Evolutionary conservation across 2,113 vertebrate species (phyloP), one percentile per base, ranked within the genome.

Genomic region (Gracilinanus agilis): DNA sequence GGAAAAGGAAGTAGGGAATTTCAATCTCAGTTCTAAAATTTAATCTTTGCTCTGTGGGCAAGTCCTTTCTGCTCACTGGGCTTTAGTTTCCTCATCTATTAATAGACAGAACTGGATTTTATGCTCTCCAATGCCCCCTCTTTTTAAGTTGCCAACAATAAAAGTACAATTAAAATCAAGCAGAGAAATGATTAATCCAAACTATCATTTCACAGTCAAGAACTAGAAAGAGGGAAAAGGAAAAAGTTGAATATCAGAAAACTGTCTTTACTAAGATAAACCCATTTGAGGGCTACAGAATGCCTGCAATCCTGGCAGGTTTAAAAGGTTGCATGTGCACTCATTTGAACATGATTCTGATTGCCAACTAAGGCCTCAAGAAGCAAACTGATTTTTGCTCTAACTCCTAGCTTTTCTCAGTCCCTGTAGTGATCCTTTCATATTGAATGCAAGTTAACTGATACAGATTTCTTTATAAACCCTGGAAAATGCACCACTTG

Each of bases 401-500:
- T 24, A 94, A 91, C 55, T 7, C 19, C n/a, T 44, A 90, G 44
- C 54, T 91, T 58, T 44, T 29, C 54, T 49, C 55, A 9, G 34
- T 34, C n/a, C 89, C 95, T 61, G 23, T 9, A 58, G 93, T 13
- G 56, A 40, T 91, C 29, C 94, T 90, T 95, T 96, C 88, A 92
- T 49, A 29, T 44, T 91, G 34, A 49, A 89, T 95, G 83, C 94
- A 92, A 88, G 90, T 92, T 91, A 92, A 93, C 67, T 44, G 90
- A 67, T 90, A 24, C 90, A 55, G 90, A 55, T 54, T 55, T 96
- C 55, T 75, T 94, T 90, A 92, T 90, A 83, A 94, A 55, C 34
- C 55, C 40, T 94, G 54, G 40, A 92, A 94, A 93, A 94, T 92
- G 88, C 75, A 91, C 88, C 88, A 67, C 97, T 91, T 96, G 94